phyloP scores from a whole-genome alignment of 35 echinoderm and acorn worm genomes.

The Acanthaster planci region DNA sequence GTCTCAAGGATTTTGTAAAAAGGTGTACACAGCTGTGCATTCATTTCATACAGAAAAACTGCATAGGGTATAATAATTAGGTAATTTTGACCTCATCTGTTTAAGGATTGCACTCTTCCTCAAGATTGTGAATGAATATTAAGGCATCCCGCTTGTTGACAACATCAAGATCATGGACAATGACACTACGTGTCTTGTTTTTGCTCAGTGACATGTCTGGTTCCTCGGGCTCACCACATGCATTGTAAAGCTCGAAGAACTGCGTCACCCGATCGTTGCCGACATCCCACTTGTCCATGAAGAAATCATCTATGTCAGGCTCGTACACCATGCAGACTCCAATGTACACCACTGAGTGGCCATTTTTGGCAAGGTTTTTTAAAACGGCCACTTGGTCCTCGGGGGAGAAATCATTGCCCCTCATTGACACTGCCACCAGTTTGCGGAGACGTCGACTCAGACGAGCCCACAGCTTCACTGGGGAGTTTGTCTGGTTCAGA shows the following conservation, averaged over 20 bases:
- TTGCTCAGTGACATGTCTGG: no score
- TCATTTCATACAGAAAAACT: no score
- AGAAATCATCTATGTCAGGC: neutral
- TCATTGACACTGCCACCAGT: conserved; percentile 4
- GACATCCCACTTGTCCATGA: neutral
- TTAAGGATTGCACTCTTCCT: neutral
- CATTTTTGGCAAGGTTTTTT: neutral
- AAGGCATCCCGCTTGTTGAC: conserved; percentile 12
- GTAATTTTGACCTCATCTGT: no score
- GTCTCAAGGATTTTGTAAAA: no score
- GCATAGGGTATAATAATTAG: no score
- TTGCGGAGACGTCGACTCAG: neutral
- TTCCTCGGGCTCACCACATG: neutral
- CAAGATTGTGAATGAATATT: conserved; percentile 27
- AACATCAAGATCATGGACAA: conserved; percentile 18
- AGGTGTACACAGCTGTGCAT: no score
- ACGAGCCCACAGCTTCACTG: neutral
- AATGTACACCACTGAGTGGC: neutral
- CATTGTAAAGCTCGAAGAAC: neutral
- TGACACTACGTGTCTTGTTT: neutral
- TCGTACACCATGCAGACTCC: conserved; percentile 1
- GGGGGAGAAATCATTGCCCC: conserved; percentile 12
- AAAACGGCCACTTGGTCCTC: neutral
- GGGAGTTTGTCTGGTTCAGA: neutral
- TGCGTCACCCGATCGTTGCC: neutral